Conservation (phyloP, 2,797 vertebrate species). For the Holocentrus rufus region DNA sequence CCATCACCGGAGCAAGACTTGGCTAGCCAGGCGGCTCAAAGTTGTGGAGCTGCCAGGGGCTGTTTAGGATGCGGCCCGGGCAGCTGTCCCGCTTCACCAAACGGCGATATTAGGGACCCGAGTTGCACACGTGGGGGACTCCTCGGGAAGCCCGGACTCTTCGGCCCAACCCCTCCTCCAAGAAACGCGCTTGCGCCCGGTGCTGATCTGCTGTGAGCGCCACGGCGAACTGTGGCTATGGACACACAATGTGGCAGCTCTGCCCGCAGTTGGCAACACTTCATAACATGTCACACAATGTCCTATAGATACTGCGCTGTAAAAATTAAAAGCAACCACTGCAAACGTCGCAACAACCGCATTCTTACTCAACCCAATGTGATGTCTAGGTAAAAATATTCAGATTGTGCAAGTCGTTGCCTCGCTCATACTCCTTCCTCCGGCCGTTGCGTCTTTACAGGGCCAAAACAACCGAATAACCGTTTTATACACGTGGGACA, state of each 20-base stretch:
- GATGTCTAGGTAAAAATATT: conserved; percentile 21
- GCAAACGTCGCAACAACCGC: rapidly evolving
- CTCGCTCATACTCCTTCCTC: conserved; percentile 71
- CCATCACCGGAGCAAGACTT: conserved; percentile 57
- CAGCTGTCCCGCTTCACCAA: conserved; percentile 30
- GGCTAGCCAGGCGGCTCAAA: conserved; percentile 32
- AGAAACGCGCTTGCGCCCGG: conserved; percentile 74
- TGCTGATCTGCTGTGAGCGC: conserved; percentile 66
- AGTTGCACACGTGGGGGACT: conserved; percentile 75
- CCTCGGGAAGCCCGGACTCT: conserved; percentile 45
- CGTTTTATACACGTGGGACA: conserved; percentile 40
- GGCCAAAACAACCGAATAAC: conserved; percentile 55
- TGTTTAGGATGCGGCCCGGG: conserved; percentile 13
- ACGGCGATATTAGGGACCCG: conserved; percentile 22
- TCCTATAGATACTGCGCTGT: rapidly evolving
- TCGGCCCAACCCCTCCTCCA: conserved; percentile 76
- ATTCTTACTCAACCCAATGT: not conserved
- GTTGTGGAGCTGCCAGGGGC: conserved; percentile 32
- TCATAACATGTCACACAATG: conserved; percentile 10
- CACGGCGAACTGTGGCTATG: conserved; percentile 66
- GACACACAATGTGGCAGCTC: conserved; percentile 72
- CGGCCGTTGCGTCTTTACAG: conserved; percentile 53
- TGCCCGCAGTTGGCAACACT: conserved; percentile 49
- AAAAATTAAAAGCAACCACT: not conserved
- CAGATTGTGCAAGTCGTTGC: conserved; percentile 56